Conservation (phyloP, 2,888 invertebrate genomes). For the Taphrorychus bicolor region DNA sequence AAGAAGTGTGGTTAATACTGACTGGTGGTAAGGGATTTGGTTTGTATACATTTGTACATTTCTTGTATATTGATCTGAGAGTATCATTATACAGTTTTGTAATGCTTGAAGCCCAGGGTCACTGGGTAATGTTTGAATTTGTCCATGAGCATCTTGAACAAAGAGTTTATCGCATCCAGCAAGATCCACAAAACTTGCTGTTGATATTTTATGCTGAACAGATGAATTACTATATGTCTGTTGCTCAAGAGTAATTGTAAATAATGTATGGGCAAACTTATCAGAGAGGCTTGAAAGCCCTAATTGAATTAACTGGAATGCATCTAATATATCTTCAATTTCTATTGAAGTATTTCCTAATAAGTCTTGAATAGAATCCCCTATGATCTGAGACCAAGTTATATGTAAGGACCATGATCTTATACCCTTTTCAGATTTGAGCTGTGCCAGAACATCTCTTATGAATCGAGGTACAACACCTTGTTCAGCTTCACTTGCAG, state of each 20-base stretch:
- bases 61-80: constrained; percentile 55
- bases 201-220: constrained; percentile 74
- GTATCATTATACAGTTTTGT: constrained; percentile 69
- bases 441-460: constrained; percentile 73
- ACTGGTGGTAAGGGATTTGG: constrained; percentile 66
- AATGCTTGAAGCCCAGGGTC: constrained; percentile 72
- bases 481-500: constrained; percentile 72
- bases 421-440: constrained; percentile 64
- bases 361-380: constrained; percentile 68
- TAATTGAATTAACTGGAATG: constrained; percentile 73
- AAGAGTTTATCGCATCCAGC: constrained; percentile 65
- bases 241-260: constrained; percentile 77
- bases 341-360: constrained; percentile 66
- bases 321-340: constrained; percentile 69
- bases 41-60: constrained; percentile 46
- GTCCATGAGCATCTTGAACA: constrained; percentile 57
- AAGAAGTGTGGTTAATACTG: constrained; percentile 72
- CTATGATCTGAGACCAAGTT: constrained; percentile 77
- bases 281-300: constrained; percentile 68
- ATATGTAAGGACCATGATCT: constrained; percentile 72
- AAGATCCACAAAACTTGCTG: constrained; percentile 73
- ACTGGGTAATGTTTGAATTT: constrained; percentile 62
- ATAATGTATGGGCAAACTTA: constrained; percentile 70
- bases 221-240: constrained; percentile 74
- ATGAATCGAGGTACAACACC: constrained; percentile 76